Conservation (phyloP, 2,797 vertebrate species). For the Neomorphus geoffroyi region DNA sequence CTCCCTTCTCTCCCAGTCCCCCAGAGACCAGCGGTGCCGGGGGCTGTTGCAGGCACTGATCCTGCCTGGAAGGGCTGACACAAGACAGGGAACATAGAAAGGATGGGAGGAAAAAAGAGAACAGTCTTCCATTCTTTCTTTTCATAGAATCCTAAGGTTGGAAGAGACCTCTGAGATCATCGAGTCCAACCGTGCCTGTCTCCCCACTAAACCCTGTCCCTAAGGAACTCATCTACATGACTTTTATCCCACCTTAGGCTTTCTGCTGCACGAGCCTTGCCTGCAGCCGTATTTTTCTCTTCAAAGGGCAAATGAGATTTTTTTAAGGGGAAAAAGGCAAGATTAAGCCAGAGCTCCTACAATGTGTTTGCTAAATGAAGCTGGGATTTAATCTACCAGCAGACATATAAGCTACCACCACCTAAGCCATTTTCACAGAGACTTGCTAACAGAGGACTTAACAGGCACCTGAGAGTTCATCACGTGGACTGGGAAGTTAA, state of each 20-base stretch:
- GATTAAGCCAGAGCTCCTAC: background rate
- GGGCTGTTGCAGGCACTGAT: background rate
- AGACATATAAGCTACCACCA: background rate
- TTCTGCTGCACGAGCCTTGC: background rate
- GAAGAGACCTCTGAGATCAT: too few relatives aligned
- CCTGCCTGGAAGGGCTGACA: background rate
- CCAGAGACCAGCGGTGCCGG: background rate
- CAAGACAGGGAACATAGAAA: background rate
- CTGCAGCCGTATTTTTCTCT: background rate
- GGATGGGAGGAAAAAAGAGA: background rate
- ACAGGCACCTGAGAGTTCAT: slow-evolving; percentile 29
- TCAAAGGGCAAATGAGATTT: background rate
- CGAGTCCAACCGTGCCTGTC: too few relatives aligned
- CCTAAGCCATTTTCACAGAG: slow-evolving; percentile 25
- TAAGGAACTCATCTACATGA: too few relatives aligned
- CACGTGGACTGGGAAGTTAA: background rate
- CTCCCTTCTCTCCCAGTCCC: background rate
- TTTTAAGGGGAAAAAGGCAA: background rate
- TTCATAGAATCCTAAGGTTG: too few relatives aligned
- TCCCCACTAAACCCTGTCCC: too few relatives aligned
- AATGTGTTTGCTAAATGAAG: slow-evolving; percentile 2
- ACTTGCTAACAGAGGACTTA: slow-evolving; percentile 55
- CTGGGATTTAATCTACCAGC: slow-evolving; percentile 25
- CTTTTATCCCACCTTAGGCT: background rate
- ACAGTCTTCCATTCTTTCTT: background rate